phyloP scores from a whole-genome alignment of 35 echinoderm and acorn worm species.

The Ophiothrix spiculata region DNA sequence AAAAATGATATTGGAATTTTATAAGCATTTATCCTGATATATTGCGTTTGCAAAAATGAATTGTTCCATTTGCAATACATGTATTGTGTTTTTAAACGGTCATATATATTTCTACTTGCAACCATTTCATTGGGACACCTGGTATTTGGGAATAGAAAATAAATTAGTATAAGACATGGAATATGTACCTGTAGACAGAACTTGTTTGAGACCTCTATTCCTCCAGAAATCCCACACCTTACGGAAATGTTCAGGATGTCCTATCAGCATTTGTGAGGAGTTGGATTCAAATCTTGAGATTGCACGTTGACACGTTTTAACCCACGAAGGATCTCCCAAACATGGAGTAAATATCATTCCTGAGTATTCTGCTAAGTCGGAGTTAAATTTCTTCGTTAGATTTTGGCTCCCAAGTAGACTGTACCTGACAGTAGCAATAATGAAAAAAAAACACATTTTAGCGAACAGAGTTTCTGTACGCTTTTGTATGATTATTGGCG shows the following conservation, averaged over 20 bases:
- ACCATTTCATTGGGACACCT: not conserved
- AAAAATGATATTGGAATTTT: not conserved
- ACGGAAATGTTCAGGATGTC: constrained; percentile 21
- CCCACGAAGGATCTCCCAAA: not conserved
- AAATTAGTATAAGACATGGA: not conserved
- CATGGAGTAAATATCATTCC: not conserved
- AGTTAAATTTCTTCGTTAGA: not conserved
- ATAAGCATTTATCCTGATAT: not conserved
- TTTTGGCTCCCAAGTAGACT: not conserved
- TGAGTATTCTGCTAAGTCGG: not conserved
- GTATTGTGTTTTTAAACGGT: not conserved
- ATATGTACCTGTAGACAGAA: constrained; percentile 26
- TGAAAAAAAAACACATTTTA: not conserved
- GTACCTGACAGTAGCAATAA: not conserved
- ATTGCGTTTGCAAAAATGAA: not conserved
- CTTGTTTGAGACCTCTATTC: not conserved
- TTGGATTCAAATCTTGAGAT: not conserved
- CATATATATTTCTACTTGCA: not conserved
- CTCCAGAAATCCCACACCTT: constrained; percentile 44
- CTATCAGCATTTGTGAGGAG: not conserved
- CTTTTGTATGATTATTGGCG: no score
- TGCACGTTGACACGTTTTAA: not conserved
- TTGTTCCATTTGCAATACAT: not conserved
- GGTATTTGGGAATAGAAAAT: not conserved
- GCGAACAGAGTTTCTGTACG: not conserved